Conservation (phyloP, 2,797 vertebrate species). For the Semotilus atromaculatus region DNA sequence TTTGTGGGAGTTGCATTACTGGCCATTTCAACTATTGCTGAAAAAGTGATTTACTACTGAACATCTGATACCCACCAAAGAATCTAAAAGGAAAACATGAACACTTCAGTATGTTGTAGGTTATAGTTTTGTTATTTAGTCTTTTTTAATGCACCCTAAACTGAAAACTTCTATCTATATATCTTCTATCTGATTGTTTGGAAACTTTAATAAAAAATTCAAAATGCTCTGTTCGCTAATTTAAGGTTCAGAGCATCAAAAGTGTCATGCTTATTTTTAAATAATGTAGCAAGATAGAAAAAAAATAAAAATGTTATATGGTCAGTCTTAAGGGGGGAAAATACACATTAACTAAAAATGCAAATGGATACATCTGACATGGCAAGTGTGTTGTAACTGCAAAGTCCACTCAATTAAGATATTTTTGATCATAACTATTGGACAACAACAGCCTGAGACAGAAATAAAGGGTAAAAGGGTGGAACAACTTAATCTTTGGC, state of each 20-base stretch:
- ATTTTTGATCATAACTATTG: background rate
- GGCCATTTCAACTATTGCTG: conserved; percentile 25
- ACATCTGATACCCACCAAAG: conserved; percentile 6
- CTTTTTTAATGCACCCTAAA: background rate
- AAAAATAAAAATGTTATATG: too few species aligned
- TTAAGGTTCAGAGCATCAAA: background rate
- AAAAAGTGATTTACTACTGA: conserved; percentile 13
- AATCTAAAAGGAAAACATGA: background rate
- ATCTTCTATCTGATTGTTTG: background rate
- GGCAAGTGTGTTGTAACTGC: background rate
- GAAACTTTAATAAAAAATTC: background rate
- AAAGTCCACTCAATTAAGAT: background rate
- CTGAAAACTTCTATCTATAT: background rate
- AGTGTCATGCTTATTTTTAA: background rate
- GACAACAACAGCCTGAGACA: background rate
- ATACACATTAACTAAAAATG: background rate
- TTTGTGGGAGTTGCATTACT: conserved; percentile 13
- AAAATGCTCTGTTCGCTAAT: background rate
- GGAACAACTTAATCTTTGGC: background rate
- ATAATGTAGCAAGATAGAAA: background rate
- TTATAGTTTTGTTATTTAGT: background rate
- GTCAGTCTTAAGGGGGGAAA: too few species aligned
- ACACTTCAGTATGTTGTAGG: background rate
- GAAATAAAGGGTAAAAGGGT: background rate
- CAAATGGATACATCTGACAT: background rate